Conservation (phyloP, 2,797 vertebrate species). For the Gymnothorax reevesii region DNA sequence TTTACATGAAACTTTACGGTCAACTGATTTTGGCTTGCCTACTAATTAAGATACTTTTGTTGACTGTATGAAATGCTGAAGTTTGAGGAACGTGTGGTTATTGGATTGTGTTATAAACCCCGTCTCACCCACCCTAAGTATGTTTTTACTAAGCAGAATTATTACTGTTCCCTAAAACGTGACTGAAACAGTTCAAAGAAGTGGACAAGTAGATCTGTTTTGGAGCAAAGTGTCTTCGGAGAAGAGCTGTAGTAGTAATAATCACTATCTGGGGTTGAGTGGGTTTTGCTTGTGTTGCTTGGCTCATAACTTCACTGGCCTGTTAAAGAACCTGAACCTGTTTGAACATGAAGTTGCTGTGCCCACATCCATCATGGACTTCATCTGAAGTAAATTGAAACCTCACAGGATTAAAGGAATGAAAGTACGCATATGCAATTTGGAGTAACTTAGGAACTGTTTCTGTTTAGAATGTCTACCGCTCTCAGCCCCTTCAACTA, state of each 20-base stretch:
- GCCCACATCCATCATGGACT: not conserved
- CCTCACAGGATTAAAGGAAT: not conserved
- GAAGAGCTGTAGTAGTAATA: too few species aligned
- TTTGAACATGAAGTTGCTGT: too few species aligned
- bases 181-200: not conserved
- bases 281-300: not conserved
- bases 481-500: conserved; percentile 76
- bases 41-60: not conserved
- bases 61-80: not conserved
- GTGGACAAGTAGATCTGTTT: not conserved
- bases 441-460: not conserved
- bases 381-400: not conserved
- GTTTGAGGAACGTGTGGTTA: too few species aligned
- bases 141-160: not conserved
- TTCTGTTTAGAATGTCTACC: conserved; percentile 70
- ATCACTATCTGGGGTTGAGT: not conserved
- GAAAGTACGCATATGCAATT: not conserved
- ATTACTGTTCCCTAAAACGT: not conserved
- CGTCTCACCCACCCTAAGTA: too few species aligned
- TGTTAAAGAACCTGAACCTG: not conserved
- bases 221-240: not conserved
- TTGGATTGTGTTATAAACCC: too few species aligned
- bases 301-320: not conserved
- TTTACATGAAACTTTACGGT: too few species aligned
- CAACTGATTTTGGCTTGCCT: not conserved